Base-by-base conservation (phyloP, 2,113 vertebrate genomes). In the Oreocharis arfaki region DNA sequence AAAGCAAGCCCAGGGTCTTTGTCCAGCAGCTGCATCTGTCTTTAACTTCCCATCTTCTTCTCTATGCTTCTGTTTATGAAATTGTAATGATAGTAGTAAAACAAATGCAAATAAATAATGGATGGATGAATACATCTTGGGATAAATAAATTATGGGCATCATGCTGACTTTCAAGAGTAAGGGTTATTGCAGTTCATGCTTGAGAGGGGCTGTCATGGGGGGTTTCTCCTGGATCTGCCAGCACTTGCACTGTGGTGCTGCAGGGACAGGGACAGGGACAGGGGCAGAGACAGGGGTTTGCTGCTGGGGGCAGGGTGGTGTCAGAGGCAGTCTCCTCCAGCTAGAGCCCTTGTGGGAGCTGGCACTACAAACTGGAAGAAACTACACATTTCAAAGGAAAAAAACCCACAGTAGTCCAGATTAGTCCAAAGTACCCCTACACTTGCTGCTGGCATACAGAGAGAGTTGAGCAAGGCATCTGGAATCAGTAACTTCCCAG, bases 101-200 rank as follows among this genome's bases (percentile, higher is more conserved):
- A 73, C 68, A 95, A 89, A 93, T 0, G n/a, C 88, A 93, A 90
- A 94, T 97, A 96, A 97, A 96, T 96, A 84, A 95, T 90, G 60
- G 68, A 95, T 96, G 41, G 75, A 71, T 53, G 83, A 95, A 86
- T 93, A 55, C 32, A 94, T 91, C 93, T 93, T 61, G 47, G 63
- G 55, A 96, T 96, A 92, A 96, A 95, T 96, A 93, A 97, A 90
- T 95, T 53, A 93, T 88, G 71, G 93, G 42, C 64, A 1, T 89
- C 76, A 82, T 4, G 20, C 56, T 89, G 87, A 79, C 44, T 92
- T 97, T 96, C 55, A 70, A 81, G 87, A 95, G 77, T 33, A 91
- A 89, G 64, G 96, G 83, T 56, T 82, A 60, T 15, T 92, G 55
- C 27, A 80, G 28, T 76, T 93, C 23, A 35, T 76, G 63, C 35